Evolutionary conservation across 2,113 vertebrate genomes (phyloP).

Genomic region (Thomomys bottae): DNA sequence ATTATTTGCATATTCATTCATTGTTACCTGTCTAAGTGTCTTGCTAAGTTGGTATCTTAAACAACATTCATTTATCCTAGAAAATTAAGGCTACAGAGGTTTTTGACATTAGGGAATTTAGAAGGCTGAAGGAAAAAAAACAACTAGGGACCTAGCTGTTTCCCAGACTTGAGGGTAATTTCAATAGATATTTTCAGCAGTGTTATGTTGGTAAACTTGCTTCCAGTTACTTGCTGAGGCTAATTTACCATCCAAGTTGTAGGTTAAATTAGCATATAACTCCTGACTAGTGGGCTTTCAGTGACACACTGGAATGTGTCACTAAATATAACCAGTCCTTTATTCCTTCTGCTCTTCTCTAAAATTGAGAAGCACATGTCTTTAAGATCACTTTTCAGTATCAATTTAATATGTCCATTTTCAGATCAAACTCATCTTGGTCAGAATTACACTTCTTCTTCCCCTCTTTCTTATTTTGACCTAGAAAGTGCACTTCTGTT

Average conservation of each 20-base stretch:
- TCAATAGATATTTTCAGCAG: background rate
- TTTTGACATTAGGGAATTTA: background rate
- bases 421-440: too few relatives aligned
- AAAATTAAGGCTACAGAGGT: conserved; percentile 34
- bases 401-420: background rate
- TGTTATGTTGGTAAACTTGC: background rate
- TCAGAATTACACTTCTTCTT: too few relatives aligned
- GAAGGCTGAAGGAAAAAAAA: background rate
- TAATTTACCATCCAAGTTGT: background rate
- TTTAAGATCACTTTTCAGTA: background rate
- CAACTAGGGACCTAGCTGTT: background rate
- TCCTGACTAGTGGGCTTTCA: background rate
- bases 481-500: background rate
- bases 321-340: background rate
- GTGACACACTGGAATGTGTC: background rate
- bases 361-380: background rate
- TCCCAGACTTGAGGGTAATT: background rate
- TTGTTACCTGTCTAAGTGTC: conserved; percentile 4
- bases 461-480: background rate
- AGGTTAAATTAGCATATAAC: background rate
- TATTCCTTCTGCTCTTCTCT: background rate
- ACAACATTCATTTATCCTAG: background rate
- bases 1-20: conserved; percentile 30
- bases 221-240: background rate
- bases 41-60: background rate